phyloP scores from a whole-genome alignment of 2,888 invertebrate genomes.

The Salticus scenicus region DNA sequence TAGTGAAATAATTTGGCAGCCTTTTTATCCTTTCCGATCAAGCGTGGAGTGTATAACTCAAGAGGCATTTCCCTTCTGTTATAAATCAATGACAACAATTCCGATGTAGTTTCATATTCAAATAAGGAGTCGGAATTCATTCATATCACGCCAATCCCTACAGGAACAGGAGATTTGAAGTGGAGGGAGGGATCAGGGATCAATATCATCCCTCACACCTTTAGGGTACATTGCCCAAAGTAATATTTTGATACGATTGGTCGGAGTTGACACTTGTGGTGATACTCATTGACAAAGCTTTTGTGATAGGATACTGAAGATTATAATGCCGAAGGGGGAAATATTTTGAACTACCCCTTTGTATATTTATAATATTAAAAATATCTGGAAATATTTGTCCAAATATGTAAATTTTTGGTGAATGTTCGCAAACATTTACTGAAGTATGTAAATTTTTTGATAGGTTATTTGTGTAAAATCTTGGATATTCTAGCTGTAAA shows the following conservation, averaged over 20 bases:
- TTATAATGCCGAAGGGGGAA: no score
- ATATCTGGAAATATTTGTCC: no score
- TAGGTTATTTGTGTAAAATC: no score
- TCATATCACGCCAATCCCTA: slow-evolving; percentile 4
- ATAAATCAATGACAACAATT: not conserved
- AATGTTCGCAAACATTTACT: no score
- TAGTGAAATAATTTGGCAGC: no score
- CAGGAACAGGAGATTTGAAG: slow-evolving; percentile 8
- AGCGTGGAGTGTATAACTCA: not conserved
- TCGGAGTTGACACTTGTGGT: slow-evolving; percentile 12
- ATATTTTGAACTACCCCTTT: no score
- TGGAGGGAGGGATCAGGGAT: slow-evolving; percentile 35
- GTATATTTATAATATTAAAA: no score
- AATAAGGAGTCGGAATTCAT: not conserved
- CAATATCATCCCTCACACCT: not conserved
- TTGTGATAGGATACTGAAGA: not conserved
- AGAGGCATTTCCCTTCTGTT: not conserved
- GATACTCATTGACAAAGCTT: not conserved
- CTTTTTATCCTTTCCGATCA: not conserved
- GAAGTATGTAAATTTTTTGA: no score
- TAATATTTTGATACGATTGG: not conserved
- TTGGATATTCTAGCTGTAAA: no score
- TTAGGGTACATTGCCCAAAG: not conserved
- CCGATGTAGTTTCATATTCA: not conserved
- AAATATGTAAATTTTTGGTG: no score